Evolutionary conservation across 2,888 invertebrate species (phyloP), one percentile per base, ranked within the genome.

Genomic region (Nomada ferruginata): DNA sequence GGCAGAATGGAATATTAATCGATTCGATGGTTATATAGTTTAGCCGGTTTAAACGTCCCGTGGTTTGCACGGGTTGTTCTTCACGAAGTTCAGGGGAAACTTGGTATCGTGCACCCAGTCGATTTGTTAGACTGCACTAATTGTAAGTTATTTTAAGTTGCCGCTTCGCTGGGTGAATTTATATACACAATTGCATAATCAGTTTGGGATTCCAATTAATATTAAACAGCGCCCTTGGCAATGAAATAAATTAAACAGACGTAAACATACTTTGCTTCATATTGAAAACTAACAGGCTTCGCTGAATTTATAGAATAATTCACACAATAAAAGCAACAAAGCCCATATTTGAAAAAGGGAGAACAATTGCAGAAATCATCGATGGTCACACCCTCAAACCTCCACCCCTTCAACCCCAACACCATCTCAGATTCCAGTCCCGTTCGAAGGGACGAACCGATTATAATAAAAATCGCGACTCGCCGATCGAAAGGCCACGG

Each of bases 391-490:
- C 55, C 55, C 26, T 29, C 55, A 47, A 29, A 64, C 44, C 44
- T 4, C 55, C 15, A 18, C 36, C 20, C 13, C 2, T 15, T 13
- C 23, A 20, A 47, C 59, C 18, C 53, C 63, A 66, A 59, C 64
- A 20, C 44, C 15, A 20, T 42, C 57, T n/a, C 1, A 13, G 13
- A 86, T 66, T 79, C 82, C 10, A 50, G 69, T 82, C 75, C 69
- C 84, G 71, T 84, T 50, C 71, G 44, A 70, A 18, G 36, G 80
- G 53, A 23, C 76, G 13, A 63, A 50, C 3, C 70, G 81, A 82
- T 85, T 86, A 83, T 84, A 86, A 87, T 85, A 87, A 87, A 87
- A 87, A 79, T 84, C 65, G 75, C 71, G 76, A 59, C 57, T 85
- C 61, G 70, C 74, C 66, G 63, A 72, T 84, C 80, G 81, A 69